Evolutionary conservation across 2,888 invertebrate species (phyloP).

Genomic region (Piscicola geometra): DNA sequence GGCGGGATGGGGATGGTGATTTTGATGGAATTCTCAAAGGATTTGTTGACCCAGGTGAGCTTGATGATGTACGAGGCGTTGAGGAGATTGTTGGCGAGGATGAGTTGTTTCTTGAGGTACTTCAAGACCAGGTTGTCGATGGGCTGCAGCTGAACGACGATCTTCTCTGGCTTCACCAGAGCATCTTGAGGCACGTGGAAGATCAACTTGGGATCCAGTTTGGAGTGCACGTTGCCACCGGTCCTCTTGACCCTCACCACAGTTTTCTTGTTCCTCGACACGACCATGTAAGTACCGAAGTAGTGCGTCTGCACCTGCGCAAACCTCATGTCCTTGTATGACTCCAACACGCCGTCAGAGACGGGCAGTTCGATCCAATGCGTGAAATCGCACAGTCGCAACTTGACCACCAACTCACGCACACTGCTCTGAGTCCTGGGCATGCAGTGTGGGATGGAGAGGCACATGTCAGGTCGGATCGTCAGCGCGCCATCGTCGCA

Average conservation of each 20-base stretch:
- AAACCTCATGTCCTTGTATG: slow-evolving; percentile 31
- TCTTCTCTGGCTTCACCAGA: slow-evolving; percentile 31
- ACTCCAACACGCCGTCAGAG: slow-evolving; percentile 25
- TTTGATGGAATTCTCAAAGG: slow-evolving; percentile 25
- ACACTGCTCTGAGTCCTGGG: slow-evolving; percentile 23
- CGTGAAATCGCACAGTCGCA: not conserved
- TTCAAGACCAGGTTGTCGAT: slow-evolving; percentile 24
- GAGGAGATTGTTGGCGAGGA: slow-evolving; percentile 28
- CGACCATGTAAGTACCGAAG: slow-evolving; percentile 33
- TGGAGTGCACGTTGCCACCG: slow-evolving; percentile 30
- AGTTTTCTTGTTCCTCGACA: slow-evolving; percentile 35
- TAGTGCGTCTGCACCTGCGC: slow-evolving; percentile 26
- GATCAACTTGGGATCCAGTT: slow-evolving; percentile 31
- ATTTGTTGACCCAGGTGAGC: slow-evolving; percentile 33
- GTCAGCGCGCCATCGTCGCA: slow-evolving; percentile 38
- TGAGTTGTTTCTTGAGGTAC: slow-evolving; percentile 20
- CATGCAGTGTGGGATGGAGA: slow-evolving; percentile 36
- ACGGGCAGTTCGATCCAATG: slow-evolving; percentile 33
- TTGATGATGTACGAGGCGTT: slow-evolving; percentile 28
- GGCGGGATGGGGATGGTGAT: slow-evolving; percentile 36
- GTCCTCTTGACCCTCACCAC: slow-evolving; percentile 28
- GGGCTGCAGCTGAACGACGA: slow-evolving; percentile 32
- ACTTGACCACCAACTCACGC: slow-evolving; percentile 27
- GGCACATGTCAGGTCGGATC: slow-evolving; percentile 34
- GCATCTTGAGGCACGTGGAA: slow-evolving; percentile 30